These are phyloP conservation scores for Saguinus midas DNA, from an alignment of 2,113 vertebrate genomes.

Conservation along the genomic window DNA sequence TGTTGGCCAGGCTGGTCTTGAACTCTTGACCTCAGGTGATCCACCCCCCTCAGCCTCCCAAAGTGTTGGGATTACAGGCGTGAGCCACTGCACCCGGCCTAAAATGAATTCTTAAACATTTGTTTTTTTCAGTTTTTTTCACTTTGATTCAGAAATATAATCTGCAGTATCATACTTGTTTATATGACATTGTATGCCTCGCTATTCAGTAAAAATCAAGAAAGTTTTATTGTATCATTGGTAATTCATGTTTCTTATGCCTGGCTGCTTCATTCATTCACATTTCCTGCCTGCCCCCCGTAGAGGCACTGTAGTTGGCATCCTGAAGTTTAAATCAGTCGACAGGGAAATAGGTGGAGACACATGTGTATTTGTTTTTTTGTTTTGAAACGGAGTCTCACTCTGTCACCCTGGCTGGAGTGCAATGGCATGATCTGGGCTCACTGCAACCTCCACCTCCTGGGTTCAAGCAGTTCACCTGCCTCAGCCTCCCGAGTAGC, in stretches of 20 bases:
- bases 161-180: neutral
- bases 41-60: too few relatives aligned
- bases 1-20: too few relatives aligned
- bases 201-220: slow-evolving; percentile 11
- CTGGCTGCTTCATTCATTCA: neutral
- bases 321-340: neutral
- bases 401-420: too few relatives aligned
- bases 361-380: neutral
- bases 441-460: too few relatives aligned
- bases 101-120: neutral
- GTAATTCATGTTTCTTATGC: neutral
- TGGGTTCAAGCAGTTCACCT: too few relatives aligned
- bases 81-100: too few relatives aligned
- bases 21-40: too few relatives aligned
- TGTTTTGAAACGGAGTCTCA: too few relatives aligned
- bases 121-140: neutral
- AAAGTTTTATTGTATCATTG: neutral
- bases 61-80: too few relatives aligned
- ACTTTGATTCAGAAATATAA: neutral
- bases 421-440: too few relatives aligned
- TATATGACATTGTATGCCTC: neutral
- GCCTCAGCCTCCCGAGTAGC: too few relatives aligned
- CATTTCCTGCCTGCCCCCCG: neutral
- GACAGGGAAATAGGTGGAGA: neutral
- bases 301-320: rapidly evolving